Base-by-base conservation (phyloP, 2,113 vertebrate species). In the Oncorhynchus keta region DNA sequence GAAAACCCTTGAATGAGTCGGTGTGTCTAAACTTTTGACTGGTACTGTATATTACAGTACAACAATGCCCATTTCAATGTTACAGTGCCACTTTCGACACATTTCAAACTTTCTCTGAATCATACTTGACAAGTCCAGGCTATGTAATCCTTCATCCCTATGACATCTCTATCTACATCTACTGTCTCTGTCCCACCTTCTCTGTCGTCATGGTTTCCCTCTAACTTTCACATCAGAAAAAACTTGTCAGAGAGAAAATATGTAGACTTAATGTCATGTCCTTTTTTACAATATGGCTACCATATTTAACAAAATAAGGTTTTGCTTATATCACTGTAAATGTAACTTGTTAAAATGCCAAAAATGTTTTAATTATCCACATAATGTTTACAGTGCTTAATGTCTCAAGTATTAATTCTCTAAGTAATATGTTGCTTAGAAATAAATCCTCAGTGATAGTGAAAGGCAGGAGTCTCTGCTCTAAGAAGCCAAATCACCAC, bases 31-130 rank as follows among this genome's bases (percentile, higher is more conserved):
- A 7, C 35, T 2, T 35, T 35, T 35, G 35, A 35, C 35, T 35
- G 35, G 35, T 35, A 35, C 35, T 8, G 35, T 3, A 11, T 49
- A 22, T n/a, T n/a, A 64, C 22, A 13, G 7, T 77, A 84, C 81
- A 48, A 84, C 72, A 85, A 91, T 88, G 88, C 87, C 85, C 89
- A 88, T 92, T 90, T 91, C 86, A 90, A 87, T 85, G 84, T 84
- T 83, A 32, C 62, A 18, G 6, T 66, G 14, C 49, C 51, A 28
- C 28, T 81, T 79, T 76, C 82, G 55, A 57, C 74, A 55, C 24
- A 22, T 55, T 26, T 7, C 30, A 57, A 51, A 32, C 18, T 9
- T 62, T 16, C 76, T 62, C 74, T 7, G 22, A 74, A 61, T 30
- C 51, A 72, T 8, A 3, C 35, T 16, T 0, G 7, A 48, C 49